Base-by-base conservation (phyloP, 2,888 invertebrate genomes). In the Ichneumoninae sp. region DNA sequence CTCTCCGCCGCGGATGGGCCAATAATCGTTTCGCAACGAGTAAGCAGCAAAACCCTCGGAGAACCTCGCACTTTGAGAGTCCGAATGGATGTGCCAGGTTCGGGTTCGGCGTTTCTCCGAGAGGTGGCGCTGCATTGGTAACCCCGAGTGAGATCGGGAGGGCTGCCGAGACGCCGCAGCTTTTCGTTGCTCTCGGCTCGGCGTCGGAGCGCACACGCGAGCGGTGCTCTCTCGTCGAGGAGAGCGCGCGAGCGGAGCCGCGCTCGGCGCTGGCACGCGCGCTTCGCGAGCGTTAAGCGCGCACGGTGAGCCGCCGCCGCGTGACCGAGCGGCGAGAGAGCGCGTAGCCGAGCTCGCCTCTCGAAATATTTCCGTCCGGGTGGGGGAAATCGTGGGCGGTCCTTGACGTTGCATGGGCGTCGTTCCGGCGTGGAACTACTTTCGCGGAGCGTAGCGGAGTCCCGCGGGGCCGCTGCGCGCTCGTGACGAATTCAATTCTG, bases 401-500 rank as follows among this genome's bases (percentile, higher is more conserved):
- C 91, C 91, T 89, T 91, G 88, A 85, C 87, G 77, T 85, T 87
- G 89, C 88, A 91, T 92, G 91, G 93, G 93, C 93, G 93, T 93
- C 91, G 89, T 92, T 92, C 87, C 88, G 82, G 83, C 88, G 87
- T 83, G 91, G 91, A 89, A 92, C 93, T 91, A 93, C 91, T 93
- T 93, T 93, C 90, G 84, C 90, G 88, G 86, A 89, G 92, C 93
- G 92, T 91, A 92, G 92, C 91, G 90, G 91, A 89, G 89, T 89
- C 88, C 89, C 91, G 90, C 93, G 93, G 93, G 80, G 80, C 85
- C 85, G 80, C 76, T 83, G 85, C 85, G 83, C 92, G 90, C 91
- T 93, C 94, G 94, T 95, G 95, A 95, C 95, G 95, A 95, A 95
- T 95, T 94, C 94, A 93, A 94, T 95, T 94, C 95, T 95, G 94